Conservation (phyloP, 1,140 invertebrate genomes). For the Parapsyche elsis region DNA sequence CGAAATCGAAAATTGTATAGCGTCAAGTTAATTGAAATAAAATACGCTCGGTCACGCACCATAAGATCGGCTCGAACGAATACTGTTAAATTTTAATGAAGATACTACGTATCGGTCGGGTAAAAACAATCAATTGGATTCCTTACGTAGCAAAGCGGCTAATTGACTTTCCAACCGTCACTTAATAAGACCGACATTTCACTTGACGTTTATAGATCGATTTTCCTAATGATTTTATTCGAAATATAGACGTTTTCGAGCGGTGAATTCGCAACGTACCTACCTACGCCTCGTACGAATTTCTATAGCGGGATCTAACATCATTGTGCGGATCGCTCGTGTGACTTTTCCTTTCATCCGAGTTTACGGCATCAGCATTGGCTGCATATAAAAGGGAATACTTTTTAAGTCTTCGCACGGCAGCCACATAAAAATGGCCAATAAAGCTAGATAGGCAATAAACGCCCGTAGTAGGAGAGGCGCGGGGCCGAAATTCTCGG, state of each 20-base stretch:
- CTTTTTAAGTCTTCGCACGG: conserved; percentile 53
- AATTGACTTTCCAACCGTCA: too few relatives aligned
- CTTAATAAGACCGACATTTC: too few relatives aligned
- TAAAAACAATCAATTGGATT: not conserved
- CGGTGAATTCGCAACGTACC: too few relatives aligned
- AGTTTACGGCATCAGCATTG: conserved; percentile 37
- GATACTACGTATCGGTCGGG: not conserved
- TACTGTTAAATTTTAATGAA: conserved; percentile 17
- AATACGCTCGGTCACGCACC: not conserved
- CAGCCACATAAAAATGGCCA: conserved; percentile 53
- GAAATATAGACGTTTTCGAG: too few relatives aligned
- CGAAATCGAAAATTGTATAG: too few relatives aligned
- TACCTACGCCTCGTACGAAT: too few relatives aligned
- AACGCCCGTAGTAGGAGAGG: conserved; percentile 47
- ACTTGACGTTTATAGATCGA: too few relatives aligned
- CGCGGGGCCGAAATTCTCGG: conserved; percentile 50
- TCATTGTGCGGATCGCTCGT: not conserved
- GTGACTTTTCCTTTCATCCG: conserved; percentile 46
- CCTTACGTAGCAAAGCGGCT: not conserved
- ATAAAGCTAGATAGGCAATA: conserved; percentile 54
- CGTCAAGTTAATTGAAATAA: not conserved
- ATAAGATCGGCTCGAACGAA: not conserved
- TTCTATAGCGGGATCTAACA: too few relatives aligned
- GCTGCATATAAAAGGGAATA: conserved; percentile 53
- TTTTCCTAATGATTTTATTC: too few relatives aligned